phyloP scores from a whole-genome alignment of 23 tunicate species.

The Ascidia mentula region DNA sequence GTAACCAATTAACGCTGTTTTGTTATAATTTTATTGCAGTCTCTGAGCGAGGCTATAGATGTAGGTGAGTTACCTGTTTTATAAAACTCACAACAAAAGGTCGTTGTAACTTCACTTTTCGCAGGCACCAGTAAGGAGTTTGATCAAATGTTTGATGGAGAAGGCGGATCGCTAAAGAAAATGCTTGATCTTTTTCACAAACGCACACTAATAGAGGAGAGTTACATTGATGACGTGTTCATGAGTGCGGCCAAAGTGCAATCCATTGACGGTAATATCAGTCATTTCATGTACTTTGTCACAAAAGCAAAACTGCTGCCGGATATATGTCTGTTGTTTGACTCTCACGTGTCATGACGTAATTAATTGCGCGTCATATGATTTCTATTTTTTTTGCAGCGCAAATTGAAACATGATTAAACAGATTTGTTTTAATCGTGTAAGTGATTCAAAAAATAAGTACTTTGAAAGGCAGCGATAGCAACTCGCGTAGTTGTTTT shows the following conservation, averaged over 20 bases:
- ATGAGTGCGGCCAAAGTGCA: conserved; percentile 28
- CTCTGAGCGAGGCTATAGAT: conserved; percentile 32
- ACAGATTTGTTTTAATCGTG: no score
- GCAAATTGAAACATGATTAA: no score
- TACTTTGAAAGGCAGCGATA: no score
- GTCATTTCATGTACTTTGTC: no score
- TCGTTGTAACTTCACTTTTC: no score
- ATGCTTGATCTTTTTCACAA: conserved; percentile 15
- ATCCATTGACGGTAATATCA: conserved; percentile 21
- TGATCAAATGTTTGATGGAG: conserved; percentile 17
- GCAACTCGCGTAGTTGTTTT: not conserved
- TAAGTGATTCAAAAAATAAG: no score
- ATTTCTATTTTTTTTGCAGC: no score
- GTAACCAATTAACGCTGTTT: no score
- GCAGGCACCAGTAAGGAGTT: conserved; percentile 28
- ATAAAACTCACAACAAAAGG: not conserved
- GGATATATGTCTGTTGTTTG: no score
- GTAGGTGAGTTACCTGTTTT: conserved; percentile 18
- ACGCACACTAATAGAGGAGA: conserved; percentile 12
- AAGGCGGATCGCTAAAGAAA: conserved; percentile 8
- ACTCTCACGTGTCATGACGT: no score
- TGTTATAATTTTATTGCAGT: conserved; percentile 41
- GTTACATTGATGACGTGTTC: conserved; percentile 26
- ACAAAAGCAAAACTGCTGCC: no score
- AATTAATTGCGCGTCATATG: no score